phyloP scores from a whole-genome alignment of 1,140 invertebrate genomes.

The Yoshiicerus persimilis region DNA sequence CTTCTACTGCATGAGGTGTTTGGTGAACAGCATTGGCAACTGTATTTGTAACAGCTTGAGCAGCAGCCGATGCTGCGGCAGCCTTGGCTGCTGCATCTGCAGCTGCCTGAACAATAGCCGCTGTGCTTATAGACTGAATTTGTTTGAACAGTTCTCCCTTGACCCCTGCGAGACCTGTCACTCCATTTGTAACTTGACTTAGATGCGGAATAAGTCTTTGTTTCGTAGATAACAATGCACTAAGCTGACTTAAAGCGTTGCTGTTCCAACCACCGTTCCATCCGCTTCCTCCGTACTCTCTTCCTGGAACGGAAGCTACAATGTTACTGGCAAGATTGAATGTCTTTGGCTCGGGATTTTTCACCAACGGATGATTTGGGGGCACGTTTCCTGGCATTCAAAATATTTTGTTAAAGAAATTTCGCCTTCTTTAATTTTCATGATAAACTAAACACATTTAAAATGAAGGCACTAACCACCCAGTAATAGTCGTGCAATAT shows the following conservation, averaged over 20 bases:
- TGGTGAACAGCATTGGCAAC: slow-evolving; percentile 21
- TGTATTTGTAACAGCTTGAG: slow-evolving; percentile 32
- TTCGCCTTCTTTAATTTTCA: neutral
- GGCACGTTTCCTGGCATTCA: slow-evolving; percentile 45
- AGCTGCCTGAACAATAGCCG: slow-evolving; percentile 31
- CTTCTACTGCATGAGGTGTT: neutral
- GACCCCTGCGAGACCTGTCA: slow-evolving; percentile 25
- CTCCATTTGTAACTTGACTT: slow-evolving; percentile 29
- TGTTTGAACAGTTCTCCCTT: slow-evolving; percentile 35
- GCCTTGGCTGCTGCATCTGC: slow-evolving; percentile 31
- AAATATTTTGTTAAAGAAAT: neutral
- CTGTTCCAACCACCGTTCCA: neutral
- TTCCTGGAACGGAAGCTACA: slow-evolving; percentile 43
- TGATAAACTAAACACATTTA: neutral
- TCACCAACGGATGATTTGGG: slow-evolving; percentile 47
- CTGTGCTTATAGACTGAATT: slow-evolving; percentile 28
- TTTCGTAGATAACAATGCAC: slow-evolving; percentile 25
- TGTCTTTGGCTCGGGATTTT: slow-evolving; percentile 43
- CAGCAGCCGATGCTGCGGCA: slow-evolving; percentile 8
- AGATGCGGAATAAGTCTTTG: slow-evolving; percentile 23
- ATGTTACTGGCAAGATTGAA: slow-evolving; percentile 19
- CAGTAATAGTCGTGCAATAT: slow-evolving; percentile 45
- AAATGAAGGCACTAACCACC: slow-evolving; percentile 42
- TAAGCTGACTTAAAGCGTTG: neutral
- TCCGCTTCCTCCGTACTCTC: neutral